Evolutionary conservation across 2,797 vertebrate species (phyloP), one percentile per base, ranked within the genome.

Genomic region (Coregonus sp.): DNA sequence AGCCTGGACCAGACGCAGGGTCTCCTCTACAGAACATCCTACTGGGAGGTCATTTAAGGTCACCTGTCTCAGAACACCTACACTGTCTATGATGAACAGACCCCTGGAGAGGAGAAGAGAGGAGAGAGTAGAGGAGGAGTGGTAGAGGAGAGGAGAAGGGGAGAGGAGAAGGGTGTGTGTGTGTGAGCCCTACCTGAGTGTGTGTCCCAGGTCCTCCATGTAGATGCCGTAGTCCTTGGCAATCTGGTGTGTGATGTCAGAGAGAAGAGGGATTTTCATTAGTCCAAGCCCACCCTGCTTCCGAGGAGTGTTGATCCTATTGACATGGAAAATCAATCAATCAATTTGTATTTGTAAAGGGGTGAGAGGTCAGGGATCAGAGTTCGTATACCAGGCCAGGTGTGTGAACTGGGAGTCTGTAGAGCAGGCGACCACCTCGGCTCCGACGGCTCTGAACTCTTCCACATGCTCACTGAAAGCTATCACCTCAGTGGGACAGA

Each of bases 401-500:
- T 95, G 95, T 77, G 95, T 94, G 85, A 95, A 95, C 83, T 95
- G 94, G 0, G 14, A 59, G 6, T 52, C 94, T 52, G 95, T 91
- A 20, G 95, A 96, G 73, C 94, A 95, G 3, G 94, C 95, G 40
- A 95, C 94, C 52, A 96, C 93, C 91, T 95, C 95, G 0, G 94
- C 92, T 77, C 93, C 93, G 81, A 95, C 92, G 20, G 91, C 87
- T 91, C 80, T 90, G 89, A 95, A 95, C 88, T 95, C 94, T 78
- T 95, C 91, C 88, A 95, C 65, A 87, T 75, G 78, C 70, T 95
- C 94, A 75, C 93, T 91, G 85, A 95, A 95, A 77, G 95, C 95
- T 1, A 94, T 95, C 47, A 95, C 95, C 89, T 96, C 95, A 16
- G 95, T 95, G 82, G 95, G 95, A 84, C 95, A 95, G n/a, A 95